Evolutionary conservation across 2,888 invertebrate species (phyloP).

Genomic region (Drosophila borborema): DNA sequence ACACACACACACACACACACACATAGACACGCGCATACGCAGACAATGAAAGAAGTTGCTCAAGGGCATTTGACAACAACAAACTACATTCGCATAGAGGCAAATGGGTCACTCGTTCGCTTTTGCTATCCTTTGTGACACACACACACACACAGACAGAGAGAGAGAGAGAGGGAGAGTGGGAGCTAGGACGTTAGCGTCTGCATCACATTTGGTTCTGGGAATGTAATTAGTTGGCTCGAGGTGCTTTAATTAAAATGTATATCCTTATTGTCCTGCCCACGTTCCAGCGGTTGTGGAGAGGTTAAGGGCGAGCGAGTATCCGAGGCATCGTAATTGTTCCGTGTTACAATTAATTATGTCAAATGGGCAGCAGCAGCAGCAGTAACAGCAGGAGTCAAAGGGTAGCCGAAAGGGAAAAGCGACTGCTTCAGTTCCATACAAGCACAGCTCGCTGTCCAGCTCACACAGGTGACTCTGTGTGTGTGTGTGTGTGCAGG

Average conservation of each 20-base stretch:
- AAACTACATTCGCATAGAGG: conserved; percentile 15
- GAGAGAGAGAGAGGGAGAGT: background rate
- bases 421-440: conserved; percentile 16
- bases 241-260: conserved; percentile 79
- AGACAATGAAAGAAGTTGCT: conserved; percentile 27
- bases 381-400: conserved; percentile 22
- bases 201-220: conserved; percentile 48
- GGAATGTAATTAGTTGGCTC: conserved; percentile 77
- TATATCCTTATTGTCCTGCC: conserved; percentile 74
- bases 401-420: conserved; percentile 2
- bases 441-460: conserved; percentile 10
- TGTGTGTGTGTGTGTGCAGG: background rate
- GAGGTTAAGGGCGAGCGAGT: background rate
- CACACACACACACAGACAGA: conserved; percentile 7
- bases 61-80: conserved; percentile 42
- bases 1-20: conserved; percentile 1
- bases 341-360: conserved; percentile 78
- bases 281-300: conserved; percentile 9
- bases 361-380: conserved; percentile 63
- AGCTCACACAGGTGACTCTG: background rate
- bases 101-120: conserved; percentile 38
- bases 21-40: background rate
- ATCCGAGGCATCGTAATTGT: conserved; percentile 65
- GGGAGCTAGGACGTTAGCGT: background rate
- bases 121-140: conserved; percentile 35